Evolutionary conservation across 2,113 vertebrate species (phyloP).

Genomic region (Colossoma macropomum): DNA sequence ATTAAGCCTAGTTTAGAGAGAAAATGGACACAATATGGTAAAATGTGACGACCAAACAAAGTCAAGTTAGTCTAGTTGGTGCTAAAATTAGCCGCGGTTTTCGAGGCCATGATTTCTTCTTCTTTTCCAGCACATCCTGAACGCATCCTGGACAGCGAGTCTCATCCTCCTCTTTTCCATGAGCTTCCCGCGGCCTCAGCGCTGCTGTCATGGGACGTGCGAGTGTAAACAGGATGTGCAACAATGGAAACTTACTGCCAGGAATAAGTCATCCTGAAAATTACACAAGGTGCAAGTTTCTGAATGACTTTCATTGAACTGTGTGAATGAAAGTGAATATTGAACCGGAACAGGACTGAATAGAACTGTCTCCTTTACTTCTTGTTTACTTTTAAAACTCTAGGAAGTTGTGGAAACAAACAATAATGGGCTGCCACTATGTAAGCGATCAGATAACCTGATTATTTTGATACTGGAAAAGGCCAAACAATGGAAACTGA

Average conservation of each 20-base stretch:
- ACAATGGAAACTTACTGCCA: constrained; percentile 16
- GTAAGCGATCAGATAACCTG: no score
- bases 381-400: no score
- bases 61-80: neutral
- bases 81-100: constrained; percentile 16
- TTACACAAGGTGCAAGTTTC: constrained; percentile 1
- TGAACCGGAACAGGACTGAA: neutral
- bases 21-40: neutral
- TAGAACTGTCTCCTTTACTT: no score
- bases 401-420: no score
- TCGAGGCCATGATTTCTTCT: neutral
- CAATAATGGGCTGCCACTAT: no score
- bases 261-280: neutral
- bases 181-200: constrained; percentile 5
- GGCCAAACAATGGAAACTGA: no score
- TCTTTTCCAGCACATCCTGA: constrained; percentile 27
- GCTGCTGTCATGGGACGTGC: constrained; percentile 12
- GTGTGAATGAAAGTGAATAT: neutral
- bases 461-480: no score
- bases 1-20: no score
- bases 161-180: neutral
- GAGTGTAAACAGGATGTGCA: constrained; percentile 35
- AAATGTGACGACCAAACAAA: neutral
- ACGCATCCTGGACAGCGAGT: neutral
- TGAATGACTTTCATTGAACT: neutral